Base-by-base conservation (phyloP, 2,888 invertebrate species). In the Ophraella communa region DNA sequence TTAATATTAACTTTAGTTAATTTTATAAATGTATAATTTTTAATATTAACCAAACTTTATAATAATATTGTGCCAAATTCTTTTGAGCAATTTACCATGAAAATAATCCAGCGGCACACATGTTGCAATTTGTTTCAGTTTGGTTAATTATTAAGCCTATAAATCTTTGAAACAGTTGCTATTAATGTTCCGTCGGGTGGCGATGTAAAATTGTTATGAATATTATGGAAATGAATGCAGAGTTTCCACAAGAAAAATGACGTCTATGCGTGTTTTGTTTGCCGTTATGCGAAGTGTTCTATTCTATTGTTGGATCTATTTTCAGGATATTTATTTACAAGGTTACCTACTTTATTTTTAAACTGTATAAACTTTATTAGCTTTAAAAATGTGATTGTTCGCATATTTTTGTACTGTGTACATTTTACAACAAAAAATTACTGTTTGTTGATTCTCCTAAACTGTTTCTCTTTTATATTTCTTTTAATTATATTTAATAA, bases 181-280 rank as follows among this genome's bases (percentile, higher is more conserved):
- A 35, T 27, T 33, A 57, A 47, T 27, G 18, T 8, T 3, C n/a
- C 39, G 39, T 24, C 27, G 18, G 42, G 44, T n/a, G 17, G 35
- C 49, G 47, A 33, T 57, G 35, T 49, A 27, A 20, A 49, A 56
- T 56, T 56, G 45, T 49, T 49, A 58, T 49, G 44, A 44, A 24
- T 17, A 49, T 58, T 58, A 49, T 58, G 58, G 58, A 58, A 58
- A 58, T 58, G 33, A 47, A 44, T 58, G 47, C 58, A 33, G 58
- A 58, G 39, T 49, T 45, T 49, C 58, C 35, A 20, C 49, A 18
- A 49, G 49, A 58, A 58, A 58, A 57, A 58, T 49, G 35, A 58
- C 24, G 20, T 14, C 33, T 44, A 49, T 58, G 58, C 58, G 49
- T 58, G 58, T 35, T 49, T 18, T 21, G 58, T n/a, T 47, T 47